These are phyloP conservation scores for Oophaga pumilio DNA, from an alignment of 2,113 vertebrate genomes.

Conservation along the genomic window DNA sequence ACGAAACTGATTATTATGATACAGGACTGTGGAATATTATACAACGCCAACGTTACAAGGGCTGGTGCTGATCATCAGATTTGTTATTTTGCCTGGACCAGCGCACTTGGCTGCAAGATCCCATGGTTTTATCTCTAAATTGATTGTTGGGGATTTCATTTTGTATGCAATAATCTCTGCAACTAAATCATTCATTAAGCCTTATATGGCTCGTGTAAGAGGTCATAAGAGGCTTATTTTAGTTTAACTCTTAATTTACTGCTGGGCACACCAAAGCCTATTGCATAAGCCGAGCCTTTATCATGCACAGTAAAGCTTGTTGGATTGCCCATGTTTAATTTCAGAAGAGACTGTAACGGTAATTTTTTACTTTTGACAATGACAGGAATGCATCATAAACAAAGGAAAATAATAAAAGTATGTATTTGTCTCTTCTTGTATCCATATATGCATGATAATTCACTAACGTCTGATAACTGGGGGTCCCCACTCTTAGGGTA, in stretches of 20 bases:
- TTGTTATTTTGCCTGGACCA: background rate
- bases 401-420: too few species aligned
- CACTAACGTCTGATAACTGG: too few species aligned
- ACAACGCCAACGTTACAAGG: background rate
- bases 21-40: background rate
- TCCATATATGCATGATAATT: too few species aligned
- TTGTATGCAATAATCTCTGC: conserved; percentile 15
- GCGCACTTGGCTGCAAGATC: background rate
- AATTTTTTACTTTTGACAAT: too few species aligned
- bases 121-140: background rate
- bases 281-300: background rate
- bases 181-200: conserved; percentile 19
- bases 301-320: background rate
- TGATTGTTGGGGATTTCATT: conserved; percentile 17
- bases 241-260: background rate
- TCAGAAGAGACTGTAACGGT: too few species aligned
- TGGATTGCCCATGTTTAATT: background rate
- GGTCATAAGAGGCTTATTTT: conserved; percentile 13
- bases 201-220: conserved; percentile 3
- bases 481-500: too few species aligned
- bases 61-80: background rate
- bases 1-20: background rate
- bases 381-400: too few species aligned
- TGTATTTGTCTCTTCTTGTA: too few species aligned
- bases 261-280: background rate